Evolutionary conservation across 1,140 invertebrate genomes (phyloP), one percentile per base, ranked within the genome.

Genomic region (Arion vulgaris): DNA sequence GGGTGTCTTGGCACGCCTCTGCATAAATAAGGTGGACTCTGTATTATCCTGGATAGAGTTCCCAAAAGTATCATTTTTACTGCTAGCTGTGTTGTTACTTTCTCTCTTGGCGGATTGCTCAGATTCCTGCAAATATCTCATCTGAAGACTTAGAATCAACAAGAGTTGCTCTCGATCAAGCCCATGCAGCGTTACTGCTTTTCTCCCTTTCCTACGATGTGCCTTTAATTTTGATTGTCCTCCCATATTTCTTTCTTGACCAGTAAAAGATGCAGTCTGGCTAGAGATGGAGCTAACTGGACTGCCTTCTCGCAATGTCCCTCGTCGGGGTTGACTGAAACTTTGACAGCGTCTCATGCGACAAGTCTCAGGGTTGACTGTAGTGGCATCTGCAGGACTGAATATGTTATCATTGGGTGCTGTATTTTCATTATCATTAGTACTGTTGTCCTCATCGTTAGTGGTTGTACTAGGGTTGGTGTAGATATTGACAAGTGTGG

Each of bases 61-160:
- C 19, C 36, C 78, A 39, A 45, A 69, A 26, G 1, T n/a, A 26
- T n/a, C 80, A 36, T 69, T 45, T 26, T 28, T 36, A 51, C 66
- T 45, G 83, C n/a, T 83, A 86, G 1, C 36, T 1, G 34, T 69
- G n/a, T 32, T 79, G n/a, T n/a, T n/a, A n/a, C n/a, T n/a, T 72
- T 51, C 76, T 69, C 85, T 83, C 19, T 84, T 85, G 72, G 86
- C 80, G 17, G 82, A 83, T 41, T 75, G 81, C 11, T 85, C 80
- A 34, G 85, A 86, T 83, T 90, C 89, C 72, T 90, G 86, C 28
- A 88, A 76, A 81, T 89, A 90, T 62, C 88, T 74, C 86, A 88
- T 89, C 77, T 89, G 89, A 41, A 90, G 82, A 80, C 87, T 87
- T 28, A 90, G 81, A 62, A 90, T 89, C 45, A 89, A 71, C 86